phyloP scores from a whole-genome alignment of 2,113 vertebrate species.

The Neogale vison region DNA sequence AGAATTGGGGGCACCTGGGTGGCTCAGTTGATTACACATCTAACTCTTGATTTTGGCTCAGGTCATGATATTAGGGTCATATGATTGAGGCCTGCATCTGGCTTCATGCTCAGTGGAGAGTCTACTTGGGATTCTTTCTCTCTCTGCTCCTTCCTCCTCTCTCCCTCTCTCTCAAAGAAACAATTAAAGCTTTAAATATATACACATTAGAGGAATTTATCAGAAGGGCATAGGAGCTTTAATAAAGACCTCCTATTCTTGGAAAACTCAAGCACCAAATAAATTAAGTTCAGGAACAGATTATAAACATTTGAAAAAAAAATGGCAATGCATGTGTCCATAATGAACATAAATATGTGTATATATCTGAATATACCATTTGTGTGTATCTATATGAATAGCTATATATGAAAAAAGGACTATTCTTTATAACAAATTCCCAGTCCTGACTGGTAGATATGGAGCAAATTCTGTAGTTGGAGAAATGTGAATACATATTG shows the following conservation, averaged over 20 bases:
- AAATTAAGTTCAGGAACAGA: neutral
- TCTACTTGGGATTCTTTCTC: neutral
- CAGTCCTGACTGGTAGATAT: neutral
- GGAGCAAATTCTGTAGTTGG: neutral
- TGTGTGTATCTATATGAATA: neutral
- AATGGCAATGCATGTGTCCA: neutral
- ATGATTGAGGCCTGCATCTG: neutral
- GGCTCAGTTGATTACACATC: neutral
- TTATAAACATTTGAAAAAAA: neutral
- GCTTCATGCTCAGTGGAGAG: neutral
- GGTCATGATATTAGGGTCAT: neutral
- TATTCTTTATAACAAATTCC: neutral
- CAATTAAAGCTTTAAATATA: neutral
- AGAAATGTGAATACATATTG: neutral
- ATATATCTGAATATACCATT: rapidly evolving
- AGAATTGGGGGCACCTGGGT: too few species aligned
- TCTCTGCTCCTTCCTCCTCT: neutral
- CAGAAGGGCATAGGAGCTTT: neutral
- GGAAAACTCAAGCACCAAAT: neutral
- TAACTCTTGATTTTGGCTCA: neutral
- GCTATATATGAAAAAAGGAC: neutral
- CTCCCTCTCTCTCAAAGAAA: neutral
- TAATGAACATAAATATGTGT: too few species aligned
- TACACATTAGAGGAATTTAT: neutral
- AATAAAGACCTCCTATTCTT: neutral